Base-by-base conservation (phyloP, 2,888 invertebrate species). In the Ametastegia equiseti region DNA sequence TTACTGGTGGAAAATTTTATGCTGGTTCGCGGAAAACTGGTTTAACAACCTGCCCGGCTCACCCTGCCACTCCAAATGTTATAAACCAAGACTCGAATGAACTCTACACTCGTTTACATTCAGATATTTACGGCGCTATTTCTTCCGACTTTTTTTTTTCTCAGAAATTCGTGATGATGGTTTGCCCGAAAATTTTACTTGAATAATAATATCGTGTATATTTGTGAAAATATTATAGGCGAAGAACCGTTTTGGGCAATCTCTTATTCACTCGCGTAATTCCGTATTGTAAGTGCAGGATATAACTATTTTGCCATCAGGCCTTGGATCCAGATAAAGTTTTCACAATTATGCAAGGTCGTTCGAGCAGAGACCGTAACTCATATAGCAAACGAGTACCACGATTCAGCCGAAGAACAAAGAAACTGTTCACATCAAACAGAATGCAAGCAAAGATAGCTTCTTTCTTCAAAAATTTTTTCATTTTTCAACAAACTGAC, bases 321-420 rank as follows among this genome's bases (percentile, higher is more conserved):
- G 78, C 78, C 78, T 78, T 78, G 78, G 42, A 45, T 42, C 15
- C 27, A 36, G 15, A 78, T 78, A 15, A 54, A 42, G 78, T 78
- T 78, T 78, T 60, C 78, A 78, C 78, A 78, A 60, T 78, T 63
- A 15, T 60, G 15, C 15, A 78, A 78, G 78, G 78, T 78, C 78
- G 42, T 42, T 57, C 5, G 42, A 19, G 19, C 54, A 36, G 9
- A 23, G 75, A 75, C 75, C 75, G 75, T 75, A 57, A 75, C 73
- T 15, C 15, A 39, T 23, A 15, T 6, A 11, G 23, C 5, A 2
- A 19, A 73, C 73, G n/a, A 15, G 69, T 19, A 9, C 23, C 23
- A 63, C 13, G 69, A 65, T 65, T 36, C 5, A 2, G 33, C 15
- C n/a, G 15, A 65, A 9, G 39, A 67, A 45, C 27, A 30, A 71